Conservation (phyloP, 1,140 invertebrate genomes). For the Mactra quadrangularis region DNA sequence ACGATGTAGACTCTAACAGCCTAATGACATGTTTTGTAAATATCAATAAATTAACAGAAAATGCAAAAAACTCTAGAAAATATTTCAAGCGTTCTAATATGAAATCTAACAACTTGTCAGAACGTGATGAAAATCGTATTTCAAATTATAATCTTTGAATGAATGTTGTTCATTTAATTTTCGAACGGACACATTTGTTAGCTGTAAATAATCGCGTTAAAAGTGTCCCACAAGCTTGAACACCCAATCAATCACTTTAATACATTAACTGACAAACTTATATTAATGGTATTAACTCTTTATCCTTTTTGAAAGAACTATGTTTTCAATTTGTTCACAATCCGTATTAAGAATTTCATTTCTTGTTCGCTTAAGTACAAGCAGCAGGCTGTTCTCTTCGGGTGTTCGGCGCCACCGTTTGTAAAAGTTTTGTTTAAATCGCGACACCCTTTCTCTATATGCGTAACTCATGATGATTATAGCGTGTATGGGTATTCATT, state of each 20-base stretch:
- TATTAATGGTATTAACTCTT: conserved; percentile 53
- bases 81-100: no score
- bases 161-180: no score
- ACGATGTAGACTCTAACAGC: no score
- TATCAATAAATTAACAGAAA: no score
- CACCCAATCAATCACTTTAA: conserved; percentile 50
- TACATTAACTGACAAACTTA: conserved; percentile 55
- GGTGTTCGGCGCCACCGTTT: conserved; percentile 52
- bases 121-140: no score
- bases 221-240: not conserved
- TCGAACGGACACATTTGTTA: conserved; percentile 32
- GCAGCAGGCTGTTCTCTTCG: conserved; percentile 25
- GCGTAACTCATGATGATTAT: conserved; percentile 31
- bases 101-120: no score
- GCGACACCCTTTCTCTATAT: conserved; percentile 16
- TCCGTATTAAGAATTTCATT: conserved; percentile 51
- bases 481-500: conserved; percentile 8
- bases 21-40: no score
- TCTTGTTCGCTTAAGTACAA: conserved; percentile 31
- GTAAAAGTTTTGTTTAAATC: conserved; percentile 41
- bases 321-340: conserved; percentile 61
- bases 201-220: conserved; percentile 47
- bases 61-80: no score
- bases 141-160: no score
- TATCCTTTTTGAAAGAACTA: conserved; percentile 51